Evolutionary conservation across 1,140 invertebrate genomes (phyloP).

Genomic region (Sycobia sp.): DNA sequence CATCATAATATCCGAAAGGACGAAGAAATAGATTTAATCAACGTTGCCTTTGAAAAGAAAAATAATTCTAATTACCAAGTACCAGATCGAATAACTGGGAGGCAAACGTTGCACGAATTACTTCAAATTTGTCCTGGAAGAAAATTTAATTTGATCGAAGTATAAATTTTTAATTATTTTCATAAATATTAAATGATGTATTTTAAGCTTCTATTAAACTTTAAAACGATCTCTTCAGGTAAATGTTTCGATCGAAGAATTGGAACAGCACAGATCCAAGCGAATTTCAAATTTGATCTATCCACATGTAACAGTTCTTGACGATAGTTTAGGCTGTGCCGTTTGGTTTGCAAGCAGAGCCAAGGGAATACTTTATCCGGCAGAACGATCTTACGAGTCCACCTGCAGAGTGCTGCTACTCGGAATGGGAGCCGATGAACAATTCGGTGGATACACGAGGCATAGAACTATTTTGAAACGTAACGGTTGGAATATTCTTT

Average conservation of each 20-base stretch:
- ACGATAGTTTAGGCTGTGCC: constrained; percentile 93
- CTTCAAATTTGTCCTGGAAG: constrained; percentile 71
- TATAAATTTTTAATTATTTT: constrained; percentile 44
- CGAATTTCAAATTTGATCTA: constrained; percentile 79
- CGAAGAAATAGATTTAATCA: constrained; percentile 90
- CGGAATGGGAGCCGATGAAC: constrained; percentile 96
- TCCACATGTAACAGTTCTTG: constrained; percentile 85
- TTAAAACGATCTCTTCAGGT: constrained; percentile 63
- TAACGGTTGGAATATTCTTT: constrained; percentile 70
- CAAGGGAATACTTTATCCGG: constrained; percentile 58
- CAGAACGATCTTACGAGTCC: constrained; percentile 63
- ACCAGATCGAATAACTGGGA: constrained; percentile 82
- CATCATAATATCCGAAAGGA: constrained; percentile 72
- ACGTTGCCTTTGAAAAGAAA: constrained; percentile 88
- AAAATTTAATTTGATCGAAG: constrained; percentile 75
- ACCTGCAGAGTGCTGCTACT: constrained; percentile 79
- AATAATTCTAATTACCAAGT: constrained; percentile 66
- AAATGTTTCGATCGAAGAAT: constrained; percentile 75
- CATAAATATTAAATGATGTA: constrained; percentile 12
- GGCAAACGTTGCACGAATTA: constrained; percentile 76
- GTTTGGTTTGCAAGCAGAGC: constrained; percentile 93
- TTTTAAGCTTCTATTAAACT: constrained; percentile 21
- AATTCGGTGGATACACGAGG: constrained; percentile 92
- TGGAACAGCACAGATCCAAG: constrained; percentile 58
- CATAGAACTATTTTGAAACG: constrained; percentile 77